phyloP scores from a whole-genome alignment of 2,797 vertebrate species.

The Phataginus tetradactyla region DNA sequence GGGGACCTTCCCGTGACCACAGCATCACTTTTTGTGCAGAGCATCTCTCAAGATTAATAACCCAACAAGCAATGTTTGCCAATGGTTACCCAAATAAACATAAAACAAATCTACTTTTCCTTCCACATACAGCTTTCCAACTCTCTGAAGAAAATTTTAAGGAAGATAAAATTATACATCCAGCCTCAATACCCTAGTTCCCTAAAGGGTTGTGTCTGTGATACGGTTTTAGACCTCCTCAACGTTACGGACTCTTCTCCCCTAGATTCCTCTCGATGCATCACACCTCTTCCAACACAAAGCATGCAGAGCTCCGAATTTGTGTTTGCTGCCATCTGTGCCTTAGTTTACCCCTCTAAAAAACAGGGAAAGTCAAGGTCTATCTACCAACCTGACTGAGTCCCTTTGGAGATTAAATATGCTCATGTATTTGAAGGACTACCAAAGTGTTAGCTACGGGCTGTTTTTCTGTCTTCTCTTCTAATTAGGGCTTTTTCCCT shows the following conservation, averaged over 20 bases:
- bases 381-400: background rate
- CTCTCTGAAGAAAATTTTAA: constrained; percentile 15
- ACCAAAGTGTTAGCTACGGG: background rate
- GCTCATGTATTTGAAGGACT: background rate
- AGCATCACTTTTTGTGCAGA: background rate
- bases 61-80: background rate
- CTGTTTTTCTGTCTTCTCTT: background rate
- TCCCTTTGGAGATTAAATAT: background rate
- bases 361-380: background rate
- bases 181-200: background rate
- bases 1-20: background rate
- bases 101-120: constrained; percentile 13
- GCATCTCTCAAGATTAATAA: background rate
- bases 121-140: background rate
- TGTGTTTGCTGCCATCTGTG: background rate
- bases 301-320: background rate
- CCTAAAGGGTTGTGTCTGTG: background rate
- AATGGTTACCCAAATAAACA: constrained; percentile 8
- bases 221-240: background rate
- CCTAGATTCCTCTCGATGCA: background rate
- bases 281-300: background rate
- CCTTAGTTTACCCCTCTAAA: background rate
- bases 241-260: background rate
- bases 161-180: background rate
- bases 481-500: background rate